phyloP scores from a whole-genome alignment of 2,797 vertebrate genomes.

The Lateolabrax maculatus region DNA sequence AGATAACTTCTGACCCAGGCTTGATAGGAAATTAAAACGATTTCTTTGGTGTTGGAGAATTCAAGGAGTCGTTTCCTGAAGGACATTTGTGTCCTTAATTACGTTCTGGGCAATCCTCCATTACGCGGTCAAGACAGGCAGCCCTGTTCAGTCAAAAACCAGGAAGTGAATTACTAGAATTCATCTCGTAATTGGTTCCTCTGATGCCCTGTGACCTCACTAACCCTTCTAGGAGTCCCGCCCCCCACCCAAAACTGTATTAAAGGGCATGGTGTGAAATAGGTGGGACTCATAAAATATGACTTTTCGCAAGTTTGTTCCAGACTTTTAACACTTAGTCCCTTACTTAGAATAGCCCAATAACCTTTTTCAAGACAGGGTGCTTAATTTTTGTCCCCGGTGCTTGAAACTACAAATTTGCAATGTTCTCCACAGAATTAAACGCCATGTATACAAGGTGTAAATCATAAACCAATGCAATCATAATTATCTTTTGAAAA shows the following conservation, averaged over 20 bases:
- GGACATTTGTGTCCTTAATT: slow-evolving; percentile 75
- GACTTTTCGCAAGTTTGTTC: slow-evolving; percentile 21
- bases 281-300: slow-evolving; percentile 38
- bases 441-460: background rate
- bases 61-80: slow-evolving; percentile 71
- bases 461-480: background rate
- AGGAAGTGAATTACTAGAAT: slow-evolving; percentile 55
- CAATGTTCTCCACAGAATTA: background rate
- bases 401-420: background rate
- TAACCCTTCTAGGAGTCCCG: slow-evolving; percentile 28
- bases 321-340: background rate
- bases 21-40: slow-evolving; percentile 75
- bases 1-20: slow-evolving; percentile 77
- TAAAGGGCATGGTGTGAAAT: slow-evolving; percentile 9
- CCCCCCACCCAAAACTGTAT: no score
- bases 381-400: background rate
- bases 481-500: background rate
- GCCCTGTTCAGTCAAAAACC: slow-evolving; percentile 55
- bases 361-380: background rate
- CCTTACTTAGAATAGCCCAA: background rate
- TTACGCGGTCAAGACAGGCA: slow-evolving; percentile 51
- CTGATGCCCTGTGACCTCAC: slow-evolving; percentile 45
- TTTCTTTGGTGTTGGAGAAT: slow-evolving; percentile 57
- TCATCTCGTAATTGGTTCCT: slow-evolving; percentile 51
- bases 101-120: slow-evolving; percentile 51